These are phyloP conservation scores for Platysteira castanea DNA, from an alignment of 2,113 vertebrate genomes.

Conservation along the genomic window DNA sequence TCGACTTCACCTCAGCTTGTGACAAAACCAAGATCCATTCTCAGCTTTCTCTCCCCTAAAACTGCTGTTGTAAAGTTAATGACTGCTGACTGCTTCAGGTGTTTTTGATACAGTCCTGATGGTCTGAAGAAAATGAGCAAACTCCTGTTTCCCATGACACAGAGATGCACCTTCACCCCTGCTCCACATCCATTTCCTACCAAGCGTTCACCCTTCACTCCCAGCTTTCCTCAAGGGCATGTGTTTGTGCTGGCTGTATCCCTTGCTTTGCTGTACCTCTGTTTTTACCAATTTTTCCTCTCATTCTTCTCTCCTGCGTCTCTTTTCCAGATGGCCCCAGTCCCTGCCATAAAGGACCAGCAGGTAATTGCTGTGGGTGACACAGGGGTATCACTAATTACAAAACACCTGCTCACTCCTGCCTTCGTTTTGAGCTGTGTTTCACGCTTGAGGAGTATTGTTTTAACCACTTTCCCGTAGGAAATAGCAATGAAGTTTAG, in stretches of 20 bases:
- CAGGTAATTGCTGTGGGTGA: not conserved
- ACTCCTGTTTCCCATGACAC: not conserved
- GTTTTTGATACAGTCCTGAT: not conserved
- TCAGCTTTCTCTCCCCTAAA: not conserved
- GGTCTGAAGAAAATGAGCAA: not conserved
- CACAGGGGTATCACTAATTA: not conserved
- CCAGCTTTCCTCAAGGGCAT: not conserved
- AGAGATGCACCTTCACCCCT: not conserved
- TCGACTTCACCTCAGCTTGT: not conserved
- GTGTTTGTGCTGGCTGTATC: not conserved
- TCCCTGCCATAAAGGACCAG: not conserved
- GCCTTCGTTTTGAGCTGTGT: not conserved
- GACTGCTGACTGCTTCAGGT: not conserved
- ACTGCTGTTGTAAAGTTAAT: not conserved
- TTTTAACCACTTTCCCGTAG: not conserved
- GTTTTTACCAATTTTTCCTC: not conserved
- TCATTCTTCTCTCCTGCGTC: not conserved
- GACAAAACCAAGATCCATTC: not conserved
- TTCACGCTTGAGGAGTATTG: not conserved
- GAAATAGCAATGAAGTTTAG: not conserved
- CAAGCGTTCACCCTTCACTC: not conserved
- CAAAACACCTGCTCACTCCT: not conserved
- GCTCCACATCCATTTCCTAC: not conserved
- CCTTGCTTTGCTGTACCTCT: not conserved
- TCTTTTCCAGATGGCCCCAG: not conserved